Base-by-base conservation (phyloP, 1,140 invertebrate genomes). In the Wiebesia pumilae region DNA sequence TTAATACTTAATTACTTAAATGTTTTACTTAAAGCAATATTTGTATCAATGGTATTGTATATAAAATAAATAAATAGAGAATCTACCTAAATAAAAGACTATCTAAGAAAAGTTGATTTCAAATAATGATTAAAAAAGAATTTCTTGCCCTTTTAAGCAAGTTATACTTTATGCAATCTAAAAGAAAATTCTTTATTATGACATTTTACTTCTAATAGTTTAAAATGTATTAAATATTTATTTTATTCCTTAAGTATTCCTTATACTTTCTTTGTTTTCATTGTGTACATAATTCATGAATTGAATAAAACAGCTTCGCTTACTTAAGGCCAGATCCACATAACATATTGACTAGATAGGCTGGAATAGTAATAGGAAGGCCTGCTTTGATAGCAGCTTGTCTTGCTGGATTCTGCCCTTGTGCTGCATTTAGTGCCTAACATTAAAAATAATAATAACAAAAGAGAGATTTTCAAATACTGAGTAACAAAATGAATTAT, bases 291-390 rank as follows among this genome's bases (percentile, higher is more conserved):
- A 43, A 83, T 51, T n/a, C 7, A 71, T 83, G 33, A 84, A 65
- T 43, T 75, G 33, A 81, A 81, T 0, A 69, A 65, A 65, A 65
- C 16, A 77, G 14, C 81, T 58, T 62, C 38, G 93, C 92, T 91
- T 94, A 97, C 96, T 97, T 97, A 2, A 98, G 91, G 16, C 97
- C 97, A 71, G 97, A 98, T 51, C 97, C 97, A 94, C 97, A 98
- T 6, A 98, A 92, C 96, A 98, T 97, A 90, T 97, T 98, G 16
- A 98, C 91, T n/a, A 95, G 93, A 91, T 95, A 96, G 54, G 97
- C 96, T 77, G 97, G 97, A 47, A 97, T 95, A 81, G 94, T 90
- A 86, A 95, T 92, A 51, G 97, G 97, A 89, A 98, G 91, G n/a
- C 97, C 97, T 80, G 97, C 97, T 89, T 95, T 95, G 4, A 97